Conservation (phyloP, 2,888 invertebrate species). For the Myopa testacea region DNA sequence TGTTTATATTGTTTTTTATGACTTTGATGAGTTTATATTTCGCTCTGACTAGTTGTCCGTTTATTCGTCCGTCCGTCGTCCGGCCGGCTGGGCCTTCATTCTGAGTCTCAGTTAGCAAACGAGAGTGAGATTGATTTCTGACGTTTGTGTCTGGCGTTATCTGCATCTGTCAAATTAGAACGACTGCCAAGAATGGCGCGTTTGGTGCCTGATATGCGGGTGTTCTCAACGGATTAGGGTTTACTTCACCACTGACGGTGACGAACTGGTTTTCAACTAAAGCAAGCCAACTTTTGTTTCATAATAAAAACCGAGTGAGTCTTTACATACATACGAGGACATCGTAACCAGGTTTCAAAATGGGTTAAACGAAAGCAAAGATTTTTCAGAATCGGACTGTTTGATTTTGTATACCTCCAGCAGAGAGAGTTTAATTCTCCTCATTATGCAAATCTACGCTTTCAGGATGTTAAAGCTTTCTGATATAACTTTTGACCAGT, state of each 20-base stretch:
- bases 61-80: conserved; percentile 19
- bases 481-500: too few relatives aligned
- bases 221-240: background rate
- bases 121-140: conserved; percentile 45
- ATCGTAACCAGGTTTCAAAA: too few relatives aligned
- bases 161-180: conserved; percentile 61
- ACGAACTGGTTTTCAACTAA: too few relatives aligned
- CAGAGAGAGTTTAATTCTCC: too few relatives aligned
- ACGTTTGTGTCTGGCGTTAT: conserved; percentile 53
- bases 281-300: too few relatives aligned
- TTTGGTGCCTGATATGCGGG: conserved; percentile 20
- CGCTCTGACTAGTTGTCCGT: conserved; percentile 16
- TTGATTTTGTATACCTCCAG: too few relatives aligned
- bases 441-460: too few relatives aligned
- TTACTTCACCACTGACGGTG: background rate
- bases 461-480: too few relatives aligned
- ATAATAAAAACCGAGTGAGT: too few relatives aligned
- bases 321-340: too few relatives aligned
- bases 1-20: conserved; percentile 21
- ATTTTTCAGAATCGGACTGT: too few relatives aligned
- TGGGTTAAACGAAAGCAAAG: too few relatives aligned
- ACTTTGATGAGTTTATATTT: conserved; percentile 37
- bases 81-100: background rate
- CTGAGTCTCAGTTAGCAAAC: conserved; percentile 15
- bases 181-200: background rate